Base-by-base conservation (phyloP, 2,888 invertebrate genomes). In the Halocaridina rubra region DNA sequence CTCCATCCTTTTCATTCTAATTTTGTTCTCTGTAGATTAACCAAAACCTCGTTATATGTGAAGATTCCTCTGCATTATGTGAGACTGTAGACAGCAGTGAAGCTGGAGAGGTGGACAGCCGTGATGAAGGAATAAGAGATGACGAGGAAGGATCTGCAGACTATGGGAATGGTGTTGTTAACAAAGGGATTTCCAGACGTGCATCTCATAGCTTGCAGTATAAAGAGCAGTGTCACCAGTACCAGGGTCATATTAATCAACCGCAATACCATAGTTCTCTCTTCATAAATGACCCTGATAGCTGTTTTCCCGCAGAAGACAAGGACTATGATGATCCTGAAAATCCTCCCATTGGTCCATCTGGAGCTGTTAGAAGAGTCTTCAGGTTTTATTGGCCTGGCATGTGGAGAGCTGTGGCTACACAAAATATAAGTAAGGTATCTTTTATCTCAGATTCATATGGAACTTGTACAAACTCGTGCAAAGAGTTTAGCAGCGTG, bases 321-420 rank as follows among this genome's bases (percentile, higher is more conserved):
- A 19, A 30, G 8, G 57, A 2, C n/a, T 19, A 61, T 8, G 59
- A 57, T 16, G 29, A 61, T 2, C 46, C 27, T 10, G 39, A 29
- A 29, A 19, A 64, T 16, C 64, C 61, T 4, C 39, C 32, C 7
- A 53, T 19, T 53, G 33, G 69, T 57, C 85, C 80, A 32, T 71
- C 84, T 13, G 33, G 29, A 27, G 61, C 71, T 29, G 80, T 86
- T 61, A 39, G 59, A 5, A 27, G 64, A 7, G 75, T 86, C 61
- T 79, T 82, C 67, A 71, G 80, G 33, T 80, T 80, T 67, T 86
- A 84, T 72, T 75, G 80, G 76, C 88, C 88, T 1, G 87, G 88
- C 5, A 69, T 88, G 29, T 88, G 88, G 88, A 39, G 84, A 16
- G 88, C 88, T 33, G 88, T 88, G 22, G 84, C 85, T 32, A n/a